These are phyloP conservation scores for Tarsius wallacei DNA, from an alignment of 2,797 vertebrate species.

Conservation along the genomic window DNA sequence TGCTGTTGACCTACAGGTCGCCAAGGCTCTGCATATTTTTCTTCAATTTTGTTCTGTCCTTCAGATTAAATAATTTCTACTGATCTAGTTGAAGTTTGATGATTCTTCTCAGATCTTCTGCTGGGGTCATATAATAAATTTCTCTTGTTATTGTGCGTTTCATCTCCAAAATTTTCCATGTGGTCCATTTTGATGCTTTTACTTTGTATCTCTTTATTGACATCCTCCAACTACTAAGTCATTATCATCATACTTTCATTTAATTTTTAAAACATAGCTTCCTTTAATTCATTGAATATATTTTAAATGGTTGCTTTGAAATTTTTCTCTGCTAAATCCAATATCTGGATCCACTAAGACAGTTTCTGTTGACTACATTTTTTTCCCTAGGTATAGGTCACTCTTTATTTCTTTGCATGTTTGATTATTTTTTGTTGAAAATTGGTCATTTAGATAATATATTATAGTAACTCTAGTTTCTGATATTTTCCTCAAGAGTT, in stretches of 20 bases:
- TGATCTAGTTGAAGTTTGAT: neutral
- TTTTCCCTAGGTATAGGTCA: neutral
- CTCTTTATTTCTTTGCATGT: conserved; percentile 9
- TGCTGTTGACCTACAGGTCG: neutral
- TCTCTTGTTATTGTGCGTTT: conserved; percentile 23
- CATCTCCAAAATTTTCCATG: neutral
- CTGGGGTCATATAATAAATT: neutral
- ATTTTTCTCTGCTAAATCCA: conserved; percentile 50
- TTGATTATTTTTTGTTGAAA: conserved; percentile 58
- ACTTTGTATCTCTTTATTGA: neutral
- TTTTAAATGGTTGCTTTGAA: conserved; percentile 39
- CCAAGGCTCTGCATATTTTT: neutral
- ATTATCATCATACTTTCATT: conserved; percentile 36
- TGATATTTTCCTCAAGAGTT: conserved; percentile 37
- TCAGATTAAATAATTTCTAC: neutral
- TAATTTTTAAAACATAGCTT: conserved; percentile 14
- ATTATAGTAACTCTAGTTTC: conserved; percentile 1
- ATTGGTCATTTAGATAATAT: neutral
- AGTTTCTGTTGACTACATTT: neutral
- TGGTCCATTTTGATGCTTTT: neutral
- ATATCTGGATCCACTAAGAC: neutral
- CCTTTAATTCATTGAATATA: neutral
- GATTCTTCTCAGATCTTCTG: conserved; percentile 45
- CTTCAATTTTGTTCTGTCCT: neutral
- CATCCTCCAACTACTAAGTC: conserved; percentile 16